Evolutionary conservation across 2,888 invertebrate species (phyloP), one percentile per base, ranked within the genome.

Genomic region (Oscheius myriophilus): DNA sequence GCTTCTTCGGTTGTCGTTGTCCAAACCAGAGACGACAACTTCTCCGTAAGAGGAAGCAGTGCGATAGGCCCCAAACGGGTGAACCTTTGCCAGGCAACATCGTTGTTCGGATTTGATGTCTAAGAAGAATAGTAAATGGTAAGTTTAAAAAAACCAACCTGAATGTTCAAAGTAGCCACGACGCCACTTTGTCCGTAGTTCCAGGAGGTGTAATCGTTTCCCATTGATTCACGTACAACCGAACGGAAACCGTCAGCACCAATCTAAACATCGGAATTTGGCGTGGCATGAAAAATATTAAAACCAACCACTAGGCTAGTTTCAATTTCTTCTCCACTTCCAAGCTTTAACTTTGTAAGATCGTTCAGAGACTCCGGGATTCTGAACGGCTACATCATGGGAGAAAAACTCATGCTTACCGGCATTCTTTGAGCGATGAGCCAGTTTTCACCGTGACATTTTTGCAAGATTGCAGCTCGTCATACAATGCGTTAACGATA

Each of bases 191-290:
- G 94, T 59, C 93, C 90, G 86, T 98, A 97, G 81, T 91, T 91
- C 91, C 93, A 92, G 0, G 91, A 90, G 0, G 94, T 86, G 78
- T 93, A 93, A 82, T 93, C 91, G 16, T 92, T 91, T 21, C 91
- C 91, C 92, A 95, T 93, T 26, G 92, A 90, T 73, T 91, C 79
- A 12, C 97, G 90, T 1, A 97, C 93, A 67, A 91, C 89, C 0
- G 97, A 97, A 85, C 93, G 93, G 0, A 91, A 91, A 0, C 97
- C 97, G 89, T 98, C 97, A 16, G 96, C 96, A 23, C 96, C 97
- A 67, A 97, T 90, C 92, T 93, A 86, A 58, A 89, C 81, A 53
- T 39, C n/a, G 33, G 45, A 57, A 57, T 1, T n/a, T 58, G 7
- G 21, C 14, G 49, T 25, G 21, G 33, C 18, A 12, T 39, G 41